These are phyloP conservation scores for Saccopteryx leptura DNA, from an alignment of 2,113 vertebrate genomes.

Conservation along the genomic window DNA sequence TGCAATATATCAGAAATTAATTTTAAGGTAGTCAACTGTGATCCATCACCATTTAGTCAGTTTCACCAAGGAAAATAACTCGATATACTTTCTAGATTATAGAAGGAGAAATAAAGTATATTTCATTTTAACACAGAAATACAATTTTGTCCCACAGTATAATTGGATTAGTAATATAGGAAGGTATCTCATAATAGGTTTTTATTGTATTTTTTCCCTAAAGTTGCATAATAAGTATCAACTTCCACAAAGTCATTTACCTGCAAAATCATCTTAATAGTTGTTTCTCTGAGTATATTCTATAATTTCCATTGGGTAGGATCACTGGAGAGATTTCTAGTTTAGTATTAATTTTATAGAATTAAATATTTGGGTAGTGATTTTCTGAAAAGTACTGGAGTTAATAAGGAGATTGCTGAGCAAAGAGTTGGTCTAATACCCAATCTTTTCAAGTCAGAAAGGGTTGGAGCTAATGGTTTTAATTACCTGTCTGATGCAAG, in stretches of 20 bases:
- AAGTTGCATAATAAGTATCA: slow-evolving; percentile 67
- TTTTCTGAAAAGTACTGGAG: slow-evolving; percentile 14
- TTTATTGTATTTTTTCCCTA: slow-evolving; percentile 74
- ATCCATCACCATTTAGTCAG: slow-evolving; percentile 80
- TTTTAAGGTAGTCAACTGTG: slow-evolving; percentile 78
- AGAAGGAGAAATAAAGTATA: slow-evolving; percentile 75
- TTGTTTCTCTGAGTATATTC: slow-evolving; percentile 52
- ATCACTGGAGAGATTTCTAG: neutral
- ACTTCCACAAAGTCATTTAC: slow-evolving; percentile 56
- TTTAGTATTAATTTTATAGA: slow-evolving; percentile 50
- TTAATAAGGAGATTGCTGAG: slow-evolving; percentile 9
- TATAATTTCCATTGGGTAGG: neutral
- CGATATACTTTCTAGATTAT: slow-evolving; percentile 67
- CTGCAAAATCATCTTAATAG: slow-evolving; percentile 45
- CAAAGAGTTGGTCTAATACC: neutral
- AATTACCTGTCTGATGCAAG: neutral
- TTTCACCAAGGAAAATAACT: slow-evolving; percentile 79
- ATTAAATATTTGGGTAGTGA: slow-evolving; percentile 13
- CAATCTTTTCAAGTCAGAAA: neutral
- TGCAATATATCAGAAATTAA: slow-evolving; percentile 78
- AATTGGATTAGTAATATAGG: slow-evolving; percentile 76
- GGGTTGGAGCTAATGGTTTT: neutral
- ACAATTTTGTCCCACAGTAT: slow-evolving; percentile 71
- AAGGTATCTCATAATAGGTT: slow-evolving; percentile 69
- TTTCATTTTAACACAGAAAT: slow-evolving; percentile 76